A percentile compares a stretch with the other conserved stretches of the same genome.
phyloP scores from a whole-genome alignment of 2,797 vertebrate genomes.

The Danio aesculapii region DNA sequence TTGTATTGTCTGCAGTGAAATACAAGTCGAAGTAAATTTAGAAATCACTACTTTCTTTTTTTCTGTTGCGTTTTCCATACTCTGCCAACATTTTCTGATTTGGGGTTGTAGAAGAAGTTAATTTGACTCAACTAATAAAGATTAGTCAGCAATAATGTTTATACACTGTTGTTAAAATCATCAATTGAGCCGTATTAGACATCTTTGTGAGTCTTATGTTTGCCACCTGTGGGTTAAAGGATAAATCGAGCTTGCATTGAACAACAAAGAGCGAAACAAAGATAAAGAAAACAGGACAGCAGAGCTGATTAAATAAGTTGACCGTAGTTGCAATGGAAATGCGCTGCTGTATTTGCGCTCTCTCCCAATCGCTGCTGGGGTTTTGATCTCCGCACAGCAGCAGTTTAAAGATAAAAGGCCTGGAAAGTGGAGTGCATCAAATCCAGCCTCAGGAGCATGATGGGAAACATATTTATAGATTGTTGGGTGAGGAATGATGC shows the following conservation, averaged over 20 bases:
- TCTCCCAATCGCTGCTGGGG: constrained; percentile 2
- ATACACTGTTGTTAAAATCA: too few species aligned
- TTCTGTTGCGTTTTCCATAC: too few species aligned
- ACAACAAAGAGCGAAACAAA: constrained; percentile 39
- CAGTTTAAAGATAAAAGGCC: constrained; percentile 49
- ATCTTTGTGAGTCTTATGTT: too few species aligned
- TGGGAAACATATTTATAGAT: constrained; percentile 40
- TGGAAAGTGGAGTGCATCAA: constrained; percentile 31
- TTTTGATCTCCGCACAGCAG: constrained; percentile 40
- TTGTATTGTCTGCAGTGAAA: too few species aligned
- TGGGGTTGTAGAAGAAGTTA: too few species aligned
- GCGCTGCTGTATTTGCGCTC: constrained; percentile 16
- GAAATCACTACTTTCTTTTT: too few species aligned
- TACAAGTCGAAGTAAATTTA: too few species aligned
- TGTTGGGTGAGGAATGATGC: constrained; percentile 30
- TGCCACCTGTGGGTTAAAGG: constrained; percentile 63
- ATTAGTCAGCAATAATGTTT: too few species aligned
- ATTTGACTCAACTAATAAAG: too few species aligned
- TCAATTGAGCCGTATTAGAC: too few species aligned
- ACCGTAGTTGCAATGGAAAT: not conserved
- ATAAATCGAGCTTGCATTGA: constrained; percentile 67
- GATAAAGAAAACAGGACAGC: constrained; percentile 42
- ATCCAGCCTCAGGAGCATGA: constrained; percentile 35
- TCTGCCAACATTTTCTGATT: too few species aligned
- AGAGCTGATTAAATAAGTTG: constrained; percentile 39